Evolutionary conservation across 2,797 vertebrate species (phyloP), one percentile per base, ranked within the genome.

Genomic region (Rhyacichthys aspro): DNA sequence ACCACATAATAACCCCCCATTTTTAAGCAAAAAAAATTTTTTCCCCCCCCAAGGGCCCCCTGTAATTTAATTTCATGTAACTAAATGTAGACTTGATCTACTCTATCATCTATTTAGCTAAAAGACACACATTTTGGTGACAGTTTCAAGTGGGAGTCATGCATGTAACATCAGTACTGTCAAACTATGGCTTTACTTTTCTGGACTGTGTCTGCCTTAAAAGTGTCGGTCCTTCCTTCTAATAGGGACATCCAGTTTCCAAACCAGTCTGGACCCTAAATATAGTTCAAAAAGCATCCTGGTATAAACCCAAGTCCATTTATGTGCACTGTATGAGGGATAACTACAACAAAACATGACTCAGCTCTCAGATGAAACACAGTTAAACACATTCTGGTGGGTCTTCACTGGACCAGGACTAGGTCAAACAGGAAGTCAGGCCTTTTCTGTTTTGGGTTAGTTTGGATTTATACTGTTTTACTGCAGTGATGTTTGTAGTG

Each of bases 401-500:
- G 45, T 55, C 52, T 46, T 36, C 59, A 43, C 32, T 32, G 28
- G 28, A 65, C 15, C 18, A 23, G n/a, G 42, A 17, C 37, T 67
- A 34, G 55, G 17, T 59, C 56, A 64, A 45, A 74, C 66, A 70
- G 59, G 59, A 70, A 75, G 67, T 63, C 48, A 63, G 65, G 57
- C 2, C 9, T 69, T 61, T 39, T 70, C 23, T 47, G 15, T 36
- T 55, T 58, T 23, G 43, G 18, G 16, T 54, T 63, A 59, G 58
- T 70, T 63, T 70, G 48, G 54, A 67, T 63, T 52, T 14, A 42
- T 3, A 16, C 11, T 39, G 5, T 28, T 59, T 17, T 47, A 16
- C 37, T 6, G 37, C n/a, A n/a, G n/a, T n/a, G n/a, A n/a, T n/a
- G n/a, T n/a, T n/a, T n/a, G n/a, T n/a, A n/a, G n/a, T n/a, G n/a